phyloP scores from a whole-genome alignment of 2,113 vertebrate genomes.

The Seriola aureovittata region DNA sequence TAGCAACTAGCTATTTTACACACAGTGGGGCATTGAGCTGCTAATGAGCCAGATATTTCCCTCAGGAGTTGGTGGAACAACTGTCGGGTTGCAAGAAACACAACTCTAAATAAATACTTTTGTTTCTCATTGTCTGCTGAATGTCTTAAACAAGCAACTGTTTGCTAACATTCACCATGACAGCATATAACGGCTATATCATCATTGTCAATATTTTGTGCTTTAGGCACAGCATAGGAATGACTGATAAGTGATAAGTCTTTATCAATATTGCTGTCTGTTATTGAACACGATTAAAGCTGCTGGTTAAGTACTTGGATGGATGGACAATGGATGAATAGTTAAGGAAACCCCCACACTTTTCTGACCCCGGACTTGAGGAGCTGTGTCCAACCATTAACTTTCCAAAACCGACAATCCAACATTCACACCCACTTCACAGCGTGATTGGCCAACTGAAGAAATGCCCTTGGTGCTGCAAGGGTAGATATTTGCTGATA shows the following conservation, averaged over 20 bases:
- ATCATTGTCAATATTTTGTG: too few species aligned
- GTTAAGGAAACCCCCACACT: too few species aligned
- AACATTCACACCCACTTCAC: too few species aligned
- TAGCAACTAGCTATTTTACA: background rate
- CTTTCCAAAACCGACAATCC: too few species aligned
- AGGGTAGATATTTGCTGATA: background rate
- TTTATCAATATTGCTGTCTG: too few species aligned
- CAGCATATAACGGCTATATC: background rate
- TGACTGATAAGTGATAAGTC: too few species aligned
- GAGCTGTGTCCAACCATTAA: too few species aligned
- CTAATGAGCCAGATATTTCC: slow-evolving; percentile 14
- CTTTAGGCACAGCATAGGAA: too few species aligned
- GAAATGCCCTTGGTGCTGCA: background rate
- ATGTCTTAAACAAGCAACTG: background rate
- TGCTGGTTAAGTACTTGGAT: background rate
- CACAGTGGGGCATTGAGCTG: slow-evolving; percentile 4
- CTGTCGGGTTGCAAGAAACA: too few species aligned
- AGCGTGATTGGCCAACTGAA: background rate
- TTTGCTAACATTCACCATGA: background rate
- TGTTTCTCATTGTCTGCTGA: background rate
- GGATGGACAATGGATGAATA: too few species aligned
- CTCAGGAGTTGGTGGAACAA: background rate
- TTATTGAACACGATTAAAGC: background rate
- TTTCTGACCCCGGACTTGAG: too few species aligned
- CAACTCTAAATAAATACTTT: background rate